Evolutionary conservation across 2,888 invertebrate species (phyloP).

Genomic region (Gasteruption jaculator): DNA sequence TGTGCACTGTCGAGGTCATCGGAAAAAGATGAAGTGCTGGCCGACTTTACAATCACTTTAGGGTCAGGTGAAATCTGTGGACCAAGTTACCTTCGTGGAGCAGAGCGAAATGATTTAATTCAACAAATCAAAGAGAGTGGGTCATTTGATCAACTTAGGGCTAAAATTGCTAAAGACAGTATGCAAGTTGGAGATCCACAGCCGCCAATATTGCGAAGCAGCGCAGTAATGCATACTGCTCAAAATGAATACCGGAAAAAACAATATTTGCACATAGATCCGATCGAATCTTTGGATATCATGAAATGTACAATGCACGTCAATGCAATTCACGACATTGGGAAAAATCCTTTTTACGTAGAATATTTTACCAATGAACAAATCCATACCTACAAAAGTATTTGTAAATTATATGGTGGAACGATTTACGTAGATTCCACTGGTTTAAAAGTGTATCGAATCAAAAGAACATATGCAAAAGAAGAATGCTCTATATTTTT

Average conservation of each 20-base stretch:
- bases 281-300: slow-evolving; percentile 2
- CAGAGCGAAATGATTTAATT: not conserved
- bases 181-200: slow-evolving; percentile 12
- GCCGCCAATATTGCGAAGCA: slow-evolving; percentile 9
- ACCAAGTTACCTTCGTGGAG: not conserved
- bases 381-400: too few relatives aligned
- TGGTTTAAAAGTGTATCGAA: not conserved
- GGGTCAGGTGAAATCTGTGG: slow-evolving; percentile 7
- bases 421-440: slow-evolving; percentile 7
- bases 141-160: not conserved
- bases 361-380: too few relatives aligned
- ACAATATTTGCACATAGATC: slow-evolving; percentile 6
- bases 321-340: slow-evolving; percentile 12
- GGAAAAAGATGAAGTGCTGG: not conserved
- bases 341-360: too few relatives aligned
- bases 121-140: not conserved
- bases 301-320: slow-evolving; percentile 2
- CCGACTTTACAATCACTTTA: not conserved
- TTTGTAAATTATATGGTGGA: not conserved
- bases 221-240: slow-evolving; percentile 5
- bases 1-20: not conserved
- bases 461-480: not conserved
- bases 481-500: slow-evolving; percentile 4
- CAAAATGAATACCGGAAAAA: slow-evolving; percentile 2
- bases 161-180: slow-evolving; percentile 5